Percentiles rank a stretch among this genome's conserved stretches.
Conservation (phyloP, 2,888 invertebrate genomes). For the Ophion costatus region DNA sequence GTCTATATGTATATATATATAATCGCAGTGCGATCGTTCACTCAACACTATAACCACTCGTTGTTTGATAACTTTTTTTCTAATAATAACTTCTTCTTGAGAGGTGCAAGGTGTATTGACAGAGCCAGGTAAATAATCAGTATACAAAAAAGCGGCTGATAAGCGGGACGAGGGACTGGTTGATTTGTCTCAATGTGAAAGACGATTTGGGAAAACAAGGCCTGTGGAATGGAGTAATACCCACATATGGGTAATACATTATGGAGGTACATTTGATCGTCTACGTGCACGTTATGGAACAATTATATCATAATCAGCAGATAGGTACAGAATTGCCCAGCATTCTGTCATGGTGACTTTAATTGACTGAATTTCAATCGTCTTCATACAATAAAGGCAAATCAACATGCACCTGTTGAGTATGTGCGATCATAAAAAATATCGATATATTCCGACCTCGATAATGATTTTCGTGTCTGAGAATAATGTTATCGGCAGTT, state of each 20-base stretch:
- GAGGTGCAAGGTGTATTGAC: not conserved
- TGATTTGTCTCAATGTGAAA: not conserved
- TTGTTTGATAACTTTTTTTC: not conserved
- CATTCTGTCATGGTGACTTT: not conserved
- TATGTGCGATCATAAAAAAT: not conserved
- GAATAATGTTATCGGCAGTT: not conserved
- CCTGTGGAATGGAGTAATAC: not conserved
- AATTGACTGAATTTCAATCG: not conserved
- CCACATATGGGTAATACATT: not conserved
- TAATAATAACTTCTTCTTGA: not conserved
- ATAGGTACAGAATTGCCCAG: not conserved
- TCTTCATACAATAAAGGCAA: not conserved
- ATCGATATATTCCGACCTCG: not conserved
- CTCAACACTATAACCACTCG: not conserved
- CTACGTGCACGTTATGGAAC: not conserved
- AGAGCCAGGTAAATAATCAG: not conserved
- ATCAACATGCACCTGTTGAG: not conserved
- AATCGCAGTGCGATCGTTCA: not conserved
- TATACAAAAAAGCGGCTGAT: not conserved
- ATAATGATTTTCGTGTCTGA: not conserved
- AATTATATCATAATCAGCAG: not conserved
- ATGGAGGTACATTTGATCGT: not conserved
- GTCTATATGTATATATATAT: not conserved
- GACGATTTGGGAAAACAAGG: not conserved
- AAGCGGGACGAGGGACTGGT: not conserved